These are phyloP conservation scores for Acridotheres tristis DNA, from an alignment of 2,797 vertebrate species.

Conservation along the genomic window DNA sequence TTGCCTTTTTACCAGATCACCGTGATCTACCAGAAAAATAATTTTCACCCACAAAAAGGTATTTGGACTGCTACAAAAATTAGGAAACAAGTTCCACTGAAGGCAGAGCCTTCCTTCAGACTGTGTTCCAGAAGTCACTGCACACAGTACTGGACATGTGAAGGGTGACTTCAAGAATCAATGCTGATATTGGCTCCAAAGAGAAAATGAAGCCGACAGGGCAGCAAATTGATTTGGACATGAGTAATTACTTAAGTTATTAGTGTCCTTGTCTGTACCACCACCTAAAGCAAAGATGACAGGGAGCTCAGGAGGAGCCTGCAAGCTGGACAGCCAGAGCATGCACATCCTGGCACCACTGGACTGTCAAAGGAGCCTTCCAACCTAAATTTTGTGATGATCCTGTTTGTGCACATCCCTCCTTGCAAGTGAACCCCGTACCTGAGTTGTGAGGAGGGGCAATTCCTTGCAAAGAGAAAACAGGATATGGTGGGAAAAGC, in stretches of 20 bases:
- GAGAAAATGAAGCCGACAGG: neutral
- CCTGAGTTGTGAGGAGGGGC: neutral
- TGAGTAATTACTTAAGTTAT: slow-evolving; percentile 56
- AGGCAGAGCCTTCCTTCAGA: neutral
- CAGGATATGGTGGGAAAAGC: accelerated
- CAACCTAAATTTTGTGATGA: neutral
- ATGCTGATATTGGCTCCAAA: slow-evolving; percentile 6
- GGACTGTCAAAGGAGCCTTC: neutral
- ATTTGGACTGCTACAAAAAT: neutral
- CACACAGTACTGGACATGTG: neutral
- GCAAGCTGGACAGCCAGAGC: neutral
- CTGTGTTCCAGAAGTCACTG: neutral
- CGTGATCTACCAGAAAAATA: neutral
- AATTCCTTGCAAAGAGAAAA: neutral
- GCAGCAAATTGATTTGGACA: slow-evolving; percentile 40
- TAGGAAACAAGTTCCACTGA: neutral
- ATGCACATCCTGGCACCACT: accelerated
- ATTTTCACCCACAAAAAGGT: neutral
- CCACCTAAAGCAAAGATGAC: neutral
- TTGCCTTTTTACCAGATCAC: neutral
- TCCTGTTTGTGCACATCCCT: neutral
- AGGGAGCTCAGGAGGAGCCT: neutral
- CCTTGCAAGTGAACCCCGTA: no score
- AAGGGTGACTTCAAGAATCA: slow-evolving; percentile 19
- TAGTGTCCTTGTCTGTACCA: neutral